Evolutionary conservation across 2,888 invertebrate genomes (phyloP).

Genomic region (Rhingia campestris): DNA sequence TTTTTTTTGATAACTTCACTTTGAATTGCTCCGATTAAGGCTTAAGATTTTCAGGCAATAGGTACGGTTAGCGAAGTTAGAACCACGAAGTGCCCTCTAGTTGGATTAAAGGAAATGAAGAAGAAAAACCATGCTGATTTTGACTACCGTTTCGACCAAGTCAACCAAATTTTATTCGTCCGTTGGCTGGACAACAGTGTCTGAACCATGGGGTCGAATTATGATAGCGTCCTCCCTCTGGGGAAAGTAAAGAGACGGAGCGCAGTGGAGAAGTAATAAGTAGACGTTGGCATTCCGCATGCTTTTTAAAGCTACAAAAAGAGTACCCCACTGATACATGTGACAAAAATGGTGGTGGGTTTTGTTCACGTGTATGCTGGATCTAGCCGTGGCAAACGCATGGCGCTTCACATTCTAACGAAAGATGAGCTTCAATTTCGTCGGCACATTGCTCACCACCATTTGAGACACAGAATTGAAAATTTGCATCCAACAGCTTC

Average conservation of each 20-base stretch:
- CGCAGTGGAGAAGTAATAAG: constrained; percentile 18
- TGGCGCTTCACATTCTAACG: constrained; percentile 8
- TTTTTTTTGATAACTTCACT: background rate
- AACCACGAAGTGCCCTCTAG: constrained; percentile 13
- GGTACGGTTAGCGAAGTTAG: constrained; percentile 8
- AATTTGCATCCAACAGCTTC: constrained; percentile 31
- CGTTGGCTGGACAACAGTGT: too few species aligned
- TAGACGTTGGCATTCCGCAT: constrained; percentile 29
- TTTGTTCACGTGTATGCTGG: constrained; percentile 22
- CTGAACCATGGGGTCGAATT: constrained; percentile 12
- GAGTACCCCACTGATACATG: background rate
- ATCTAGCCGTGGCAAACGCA: constrained; percentile 9
- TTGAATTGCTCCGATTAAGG: constrained; percentile 1
- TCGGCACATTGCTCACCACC: constrained; percentile 9
- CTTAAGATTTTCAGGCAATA: constrained; percentile 4
- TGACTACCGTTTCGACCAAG: constrained; percentile 32
- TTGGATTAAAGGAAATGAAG: constrained; percentile 14
- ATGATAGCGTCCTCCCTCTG: constrained; percentile 21
- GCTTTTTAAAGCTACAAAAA: constrained; percentile 7
- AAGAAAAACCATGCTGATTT: constrained; percentile 13
- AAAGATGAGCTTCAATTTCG: constrained; percentile 8
- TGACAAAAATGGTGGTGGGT: constrained; percentile 13
- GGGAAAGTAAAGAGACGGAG: constrained; percentile 21
- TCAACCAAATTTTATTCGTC: constrained; percentile 25
- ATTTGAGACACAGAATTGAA: constrained; percentile 23